These are phyloP conservation scores for Electrona antarctica DNA, from an alignment of 2,113 vertebrate genomes.

Conservation along the genomic window DNA sequence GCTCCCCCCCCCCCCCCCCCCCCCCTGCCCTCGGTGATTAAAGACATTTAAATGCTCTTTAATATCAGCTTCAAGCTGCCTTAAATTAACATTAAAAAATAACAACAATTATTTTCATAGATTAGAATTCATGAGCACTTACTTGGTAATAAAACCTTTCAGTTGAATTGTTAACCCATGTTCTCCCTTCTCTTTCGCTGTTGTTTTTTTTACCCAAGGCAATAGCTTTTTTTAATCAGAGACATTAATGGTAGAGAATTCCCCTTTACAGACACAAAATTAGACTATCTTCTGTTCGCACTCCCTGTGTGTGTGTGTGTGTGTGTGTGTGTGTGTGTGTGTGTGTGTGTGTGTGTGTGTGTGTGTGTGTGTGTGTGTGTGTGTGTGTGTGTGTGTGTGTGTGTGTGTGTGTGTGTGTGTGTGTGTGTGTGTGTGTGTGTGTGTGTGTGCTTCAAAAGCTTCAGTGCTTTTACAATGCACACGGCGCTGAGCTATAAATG, in stretches of 20 bases:
- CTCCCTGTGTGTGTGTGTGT: neutral
- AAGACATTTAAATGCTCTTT: conserved; percentile 10
- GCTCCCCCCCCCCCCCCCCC: neutral
- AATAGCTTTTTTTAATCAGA: conserved; percentile 34
- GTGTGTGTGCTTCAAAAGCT: too few species aligned
- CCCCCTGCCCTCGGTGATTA: neutral
- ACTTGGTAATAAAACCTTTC: conserved; percentile 38
- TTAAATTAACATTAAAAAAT: conserved; percentile 33
- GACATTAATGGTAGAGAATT: conserved; percentile 28
- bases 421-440: too few species aligned
- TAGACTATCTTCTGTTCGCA: conserved; percentile 14
- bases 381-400: conserved; percentile 17
- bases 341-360: conserved; percentile 15
- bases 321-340: neutral
- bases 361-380: conserved; percentile 11
- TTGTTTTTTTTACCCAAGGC: conserved; percentile 18
- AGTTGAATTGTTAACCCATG: conserved; percentile 5
- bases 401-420: conserved; percentile 9
- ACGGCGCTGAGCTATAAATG: conserved; percentile 21
- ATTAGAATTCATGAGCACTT: conserved; percentile 42
- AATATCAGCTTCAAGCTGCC: conserved; percentile 20
- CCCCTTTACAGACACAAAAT: conserved; percentile 36
- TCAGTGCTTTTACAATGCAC: conserved; percentile 15
- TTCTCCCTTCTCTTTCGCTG: neutral
- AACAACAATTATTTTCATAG: conserved; percentile 26